phyloP scores from a whole-genome alignment of 2,797 vertebrate species.

The Xenentodon cancila region DNA sequence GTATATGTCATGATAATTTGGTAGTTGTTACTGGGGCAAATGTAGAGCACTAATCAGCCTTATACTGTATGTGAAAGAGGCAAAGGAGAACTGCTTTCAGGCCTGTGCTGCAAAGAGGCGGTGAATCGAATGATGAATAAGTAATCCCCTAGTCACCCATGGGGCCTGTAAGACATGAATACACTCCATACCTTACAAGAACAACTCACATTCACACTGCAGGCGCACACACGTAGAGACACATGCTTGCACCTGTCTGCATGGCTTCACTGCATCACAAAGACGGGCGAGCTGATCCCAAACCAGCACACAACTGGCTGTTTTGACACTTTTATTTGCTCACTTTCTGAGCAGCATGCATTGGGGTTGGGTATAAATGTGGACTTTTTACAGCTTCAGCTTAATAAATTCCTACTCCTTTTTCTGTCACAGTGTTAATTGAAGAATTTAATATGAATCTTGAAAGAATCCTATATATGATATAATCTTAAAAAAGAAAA shows the following conservation, averaged over 20 bases:
- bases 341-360: conserved; percentile 8
- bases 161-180: conserved; percentile 48
- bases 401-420: too few relatives aligned
- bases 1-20: conserved; percentile 16
- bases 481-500: too few relatives aligned
- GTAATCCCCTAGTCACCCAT: conserved; percentile 68
- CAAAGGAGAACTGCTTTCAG: conserved; percentile 37
- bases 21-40: conserved; percentile 40
- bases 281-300: conserved; percentile 46
- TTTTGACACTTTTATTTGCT: conserved; percentile 20
- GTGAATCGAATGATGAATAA: conserved; percentile 80
- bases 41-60: conserved; percentile 40
- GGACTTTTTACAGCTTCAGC: too few relatives aligned
- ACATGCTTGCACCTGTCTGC: conserved; percentile 30
- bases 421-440: too few relatives aligned
- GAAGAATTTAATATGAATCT: too few relatives aligned
- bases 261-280: conserved; percentile 49
- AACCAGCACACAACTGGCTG: conserved; percentile 17
- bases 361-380: not conserved
- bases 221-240: conserved; percentile 4
- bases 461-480: too few relatives aligned
- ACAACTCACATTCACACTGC: conserved; percentile 30
- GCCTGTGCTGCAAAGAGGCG: conserved; percentile 52
- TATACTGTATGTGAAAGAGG: conserved; percentile 34
- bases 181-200: conserved; percentile 40